Percentiles rank a stretch among this genome's conserved stretches.
Evolutionary conservation across 2,888 invertebrate species (phyloP).

Genomic region (Drosophila yooni): DNA sequence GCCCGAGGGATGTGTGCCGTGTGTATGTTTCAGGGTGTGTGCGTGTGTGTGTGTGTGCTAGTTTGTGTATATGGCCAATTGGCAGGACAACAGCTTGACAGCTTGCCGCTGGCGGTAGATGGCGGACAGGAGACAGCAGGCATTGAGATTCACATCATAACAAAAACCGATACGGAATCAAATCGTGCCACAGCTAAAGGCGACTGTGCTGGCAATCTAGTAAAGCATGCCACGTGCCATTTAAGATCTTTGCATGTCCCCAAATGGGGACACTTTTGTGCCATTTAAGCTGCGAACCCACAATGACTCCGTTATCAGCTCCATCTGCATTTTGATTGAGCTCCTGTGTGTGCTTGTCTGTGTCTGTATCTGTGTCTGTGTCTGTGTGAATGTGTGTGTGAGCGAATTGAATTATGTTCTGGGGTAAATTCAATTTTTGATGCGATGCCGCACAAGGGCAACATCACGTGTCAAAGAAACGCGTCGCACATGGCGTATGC

Average conservation of each 20-base stretch:
- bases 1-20: constrained; percentile 15
- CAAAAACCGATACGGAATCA: constrained; percentile 27
- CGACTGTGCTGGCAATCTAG: constrained; percentile 17
- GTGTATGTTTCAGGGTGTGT: neutral
- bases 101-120: constrained; percentile 7
- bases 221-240: constrained; percentile 35
- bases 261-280: constrained; percentile 21
- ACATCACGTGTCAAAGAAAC: constrained; percentile 41
- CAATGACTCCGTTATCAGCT: constrained; percentile 21
- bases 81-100: constrained; percentile 32
- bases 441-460: constrained; percentile 36
- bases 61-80: constrained; percentile 15
- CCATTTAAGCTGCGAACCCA: constrained; percentile 25
- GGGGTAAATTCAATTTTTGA: constrained; percentile 74
- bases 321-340: constrained; percentile 40
- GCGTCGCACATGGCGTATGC: constrained; percentile 61
- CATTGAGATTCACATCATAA: constrained; percentile 53
- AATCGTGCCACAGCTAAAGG: constrained; percentile 9
- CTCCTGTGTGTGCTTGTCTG: neutral
- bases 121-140: constrained; percentile 12
- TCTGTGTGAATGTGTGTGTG: constrained; percentile 32
- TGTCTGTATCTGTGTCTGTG: neutral
- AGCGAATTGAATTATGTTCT: constrained; percentile 72
- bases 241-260: constrained; percentile 34
- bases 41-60: neutral